These are phyloP conservation scores for Chroicocephalus ridibundus DNA, from an alignment of 2,113 vertebrate genomes.

Conservation along the genomic window DNA sequence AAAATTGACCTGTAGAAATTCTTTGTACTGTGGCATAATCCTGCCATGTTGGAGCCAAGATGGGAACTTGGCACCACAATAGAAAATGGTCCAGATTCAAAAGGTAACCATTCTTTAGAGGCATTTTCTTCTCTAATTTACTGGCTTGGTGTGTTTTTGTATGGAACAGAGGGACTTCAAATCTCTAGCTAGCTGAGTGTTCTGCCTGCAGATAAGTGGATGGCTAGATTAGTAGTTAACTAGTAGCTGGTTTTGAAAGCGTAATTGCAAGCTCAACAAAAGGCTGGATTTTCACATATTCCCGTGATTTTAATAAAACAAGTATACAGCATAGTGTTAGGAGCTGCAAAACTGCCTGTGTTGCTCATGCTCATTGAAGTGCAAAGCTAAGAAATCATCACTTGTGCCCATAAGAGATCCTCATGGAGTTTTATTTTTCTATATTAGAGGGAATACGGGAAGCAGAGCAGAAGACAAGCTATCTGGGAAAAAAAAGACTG, in stretches of 20 bases:
- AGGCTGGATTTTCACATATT: neutral
- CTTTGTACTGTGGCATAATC: neutral
- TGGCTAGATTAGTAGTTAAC: neutral
- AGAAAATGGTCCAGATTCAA: neutral
- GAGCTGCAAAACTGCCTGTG: neutral
- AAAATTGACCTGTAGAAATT: neutral
- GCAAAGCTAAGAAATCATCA: neutral
- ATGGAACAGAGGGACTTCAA: neutral
- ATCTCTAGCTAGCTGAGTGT: neutral
- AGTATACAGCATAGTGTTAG: neutral
- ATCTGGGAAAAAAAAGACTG: neutral
- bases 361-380: neutral
- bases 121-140: neutral
- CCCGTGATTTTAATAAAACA: neutral
- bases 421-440: neutral
- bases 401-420: neutral
- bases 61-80: fast-evolving
- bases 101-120: neutral
- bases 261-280: neutral
- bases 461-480: neutral
- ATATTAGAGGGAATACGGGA: neutral
- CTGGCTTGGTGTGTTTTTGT: neutral
- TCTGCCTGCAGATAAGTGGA: neutral
- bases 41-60: neutral
- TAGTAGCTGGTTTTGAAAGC: neutral